These are phyloP conservation scores for Nautilus pompilius DNA, from an alignment of 1,140 invertebrate genomes.

Conservation along the genomic window DNA sequence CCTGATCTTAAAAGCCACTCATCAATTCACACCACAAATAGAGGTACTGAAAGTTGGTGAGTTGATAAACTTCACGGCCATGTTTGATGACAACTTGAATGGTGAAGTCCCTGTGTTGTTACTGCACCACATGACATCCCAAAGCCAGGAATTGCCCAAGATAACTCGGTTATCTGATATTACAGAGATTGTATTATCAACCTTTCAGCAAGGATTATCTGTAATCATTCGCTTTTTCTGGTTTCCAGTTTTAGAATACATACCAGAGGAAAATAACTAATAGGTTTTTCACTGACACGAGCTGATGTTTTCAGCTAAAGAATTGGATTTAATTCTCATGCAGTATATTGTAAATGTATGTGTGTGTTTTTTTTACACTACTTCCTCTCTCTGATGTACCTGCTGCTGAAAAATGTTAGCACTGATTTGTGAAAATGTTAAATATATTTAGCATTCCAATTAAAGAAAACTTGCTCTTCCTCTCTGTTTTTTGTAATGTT, in stretches of 20 bases:
- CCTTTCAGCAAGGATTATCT: neutral
- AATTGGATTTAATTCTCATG: too few relatives aligned
- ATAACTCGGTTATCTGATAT: constrained; percentile 14
- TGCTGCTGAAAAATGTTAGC: too few relatives aligned
- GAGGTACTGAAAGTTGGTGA: constrained; percentile 21
- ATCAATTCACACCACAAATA: constrained; percentile 26
- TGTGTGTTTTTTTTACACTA: too few relatives aligned
- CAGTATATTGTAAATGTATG: too few relatives aligned
- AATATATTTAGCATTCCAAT: too few relatives aligned
- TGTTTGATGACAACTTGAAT: constrained; percentile 22
- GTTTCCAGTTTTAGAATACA: neutral
- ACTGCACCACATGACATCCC: constrained; percentile 30
- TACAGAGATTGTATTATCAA: neutral
- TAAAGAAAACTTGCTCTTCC: too few relatives aligned
- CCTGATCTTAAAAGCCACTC: constrained; percentile 23
- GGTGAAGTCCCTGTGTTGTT: constrained; percentile 22
- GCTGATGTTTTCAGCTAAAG: too few relatives aligned
- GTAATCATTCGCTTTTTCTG: neutral
- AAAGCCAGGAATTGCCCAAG: constrained; percentile 22
- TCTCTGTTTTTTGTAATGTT: too few relatives aligned
- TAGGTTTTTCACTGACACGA: too few relatives aligned
- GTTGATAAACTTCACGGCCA: constrained; percentile 27
- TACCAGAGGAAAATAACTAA: neutral
- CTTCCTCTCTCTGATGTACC: too few relatives aligned
- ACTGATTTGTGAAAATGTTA: too few relatives aligned